Evolutionary conservation across 1,140 invertebrate genomes (phyloP).

Genomic region (Tetragonula clypearis): DNA sequence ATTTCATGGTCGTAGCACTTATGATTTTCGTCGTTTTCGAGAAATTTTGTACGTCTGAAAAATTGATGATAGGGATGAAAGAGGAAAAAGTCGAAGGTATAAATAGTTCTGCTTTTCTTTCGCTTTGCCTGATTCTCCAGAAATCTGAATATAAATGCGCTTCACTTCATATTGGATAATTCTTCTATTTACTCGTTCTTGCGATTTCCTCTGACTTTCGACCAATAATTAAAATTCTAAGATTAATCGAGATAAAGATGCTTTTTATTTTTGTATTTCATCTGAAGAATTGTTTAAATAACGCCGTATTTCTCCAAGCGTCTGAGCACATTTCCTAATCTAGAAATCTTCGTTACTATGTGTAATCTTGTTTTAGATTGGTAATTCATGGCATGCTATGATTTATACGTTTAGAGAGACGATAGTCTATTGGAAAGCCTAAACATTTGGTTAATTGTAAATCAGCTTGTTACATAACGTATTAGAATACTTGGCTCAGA

Average conservation of each 20-base stretch:
- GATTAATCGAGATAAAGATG: neutral
- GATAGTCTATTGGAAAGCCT: neutral
- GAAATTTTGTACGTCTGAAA: constrained; percentile 1
- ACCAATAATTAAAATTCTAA: neutral
- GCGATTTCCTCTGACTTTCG: neutral
- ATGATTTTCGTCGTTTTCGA: neutral
- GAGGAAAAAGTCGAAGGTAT: constrained; percentile 14
- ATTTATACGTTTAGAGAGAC: neutral
- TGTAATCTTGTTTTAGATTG: neutral
- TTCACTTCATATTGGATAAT: constrained; percentile 7
- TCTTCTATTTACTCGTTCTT: neutral
- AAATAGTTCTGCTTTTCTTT: neutral
- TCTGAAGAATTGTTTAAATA: neutral
- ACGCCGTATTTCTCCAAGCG: neutral
- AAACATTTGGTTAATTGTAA: neutral
- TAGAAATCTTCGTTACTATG: neutral
- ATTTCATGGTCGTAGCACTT: constrained; percentile 37
- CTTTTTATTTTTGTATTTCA: neutral
- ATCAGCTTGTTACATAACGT: constrained; percentile 28
- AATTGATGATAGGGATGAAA: neutral
- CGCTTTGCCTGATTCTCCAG: neutral
- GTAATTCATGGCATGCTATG: neutral
- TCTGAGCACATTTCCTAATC: neutral
- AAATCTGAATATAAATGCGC: neutral
- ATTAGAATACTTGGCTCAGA: constrained; percentile 36